Evolutionary conservation across 2,888 invertebrate genomes (phyloP).

Genomic region (Eulithis prunata): DNA sequence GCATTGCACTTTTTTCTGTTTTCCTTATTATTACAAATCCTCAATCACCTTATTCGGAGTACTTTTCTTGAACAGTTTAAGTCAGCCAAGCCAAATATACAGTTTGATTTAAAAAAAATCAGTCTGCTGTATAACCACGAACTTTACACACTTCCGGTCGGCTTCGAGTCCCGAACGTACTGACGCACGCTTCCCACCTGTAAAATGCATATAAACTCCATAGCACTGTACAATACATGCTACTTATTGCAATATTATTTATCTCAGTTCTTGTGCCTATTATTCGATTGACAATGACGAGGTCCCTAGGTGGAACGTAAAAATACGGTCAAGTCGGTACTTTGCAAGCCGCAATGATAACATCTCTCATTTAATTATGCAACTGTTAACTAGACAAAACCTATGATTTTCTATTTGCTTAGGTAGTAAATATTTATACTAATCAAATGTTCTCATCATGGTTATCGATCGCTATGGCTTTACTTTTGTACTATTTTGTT

Average conservation of each 20-base stretch:
- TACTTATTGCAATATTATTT: no score
- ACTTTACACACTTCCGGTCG: background rate
- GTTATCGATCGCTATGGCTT: background rate
- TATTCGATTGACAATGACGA: no score
- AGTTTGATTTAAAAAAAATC: background rate
- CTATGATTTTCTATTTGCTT: background rate
- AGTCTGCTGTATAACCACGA: background rate
- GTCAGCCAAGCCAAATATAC: no score
- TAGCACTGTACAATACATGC: no score
- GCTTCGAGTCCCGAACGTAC: constrained; percentile 4
- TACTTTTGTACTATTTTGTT: background rate
- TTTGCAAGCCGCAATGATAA: background rate
- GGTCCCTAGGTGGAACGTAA: background rate
- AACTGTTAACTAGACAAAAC: no score
- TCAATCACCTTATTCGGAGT: no score
- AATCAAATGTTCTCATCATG: background rate
- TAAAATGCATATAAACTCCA: background rate
- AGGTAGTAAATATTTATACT: background rate
- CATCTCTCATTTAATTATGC: no score
- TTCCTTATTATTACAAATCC: no score
- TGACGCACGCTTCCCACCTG: background rate
- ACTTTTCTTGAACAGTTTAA: no score
- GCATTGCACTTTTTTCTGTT: no score
- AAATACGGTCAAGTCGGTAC: background rate
- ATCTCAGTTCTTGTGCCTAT: no score